Conservation (phyloP, 1,140 invertebrate species). For the Pomacea maculata region DNA sequence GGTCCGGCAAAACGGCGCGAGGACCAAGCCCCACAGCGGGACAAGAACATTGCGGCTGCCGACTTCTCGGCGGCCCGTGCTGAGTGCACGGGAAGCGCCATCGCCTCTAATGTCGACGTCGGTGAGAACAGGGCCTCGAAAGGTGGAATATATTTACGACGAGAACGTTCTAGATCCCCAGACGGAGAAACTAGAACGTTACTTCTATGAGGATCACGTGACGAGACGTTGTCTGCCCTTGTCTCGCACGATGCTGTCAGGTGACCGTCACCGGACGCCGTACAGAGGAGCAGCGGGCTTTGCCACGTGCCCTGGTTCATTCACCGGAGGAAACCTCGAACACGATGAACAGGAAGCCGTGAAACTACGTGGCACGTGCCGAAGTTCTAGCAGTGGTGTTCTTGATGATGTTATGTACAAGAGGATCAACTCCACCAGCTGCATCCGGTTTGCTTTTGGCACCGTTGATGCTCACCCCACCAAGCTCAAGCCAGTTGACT, state of each 20-base stretch:
- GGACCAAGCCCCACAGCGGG: constrained; percentile 1
- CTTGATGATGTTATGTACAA: no score
- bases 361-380: no score
- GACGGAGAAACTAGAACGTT: constrained; percentile 58
- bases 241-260: background rate
- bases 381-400: background rate
- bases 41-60: constrained; percentile 24
- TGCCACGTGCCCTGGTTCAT: no score
- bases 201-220: constrained; percentile 55
- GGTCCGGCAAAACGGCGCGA: constrained; percentile 13
- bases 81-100: background rate
- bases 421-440: no score
- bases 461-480: no score
- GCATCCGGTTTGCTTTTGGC: no score
- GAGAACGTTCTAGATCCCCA: constrained; percentile 58
- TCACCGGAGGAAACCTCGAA: no score
- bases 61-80: constrained; percentile 14
- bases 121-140: constrained; percentile 20
- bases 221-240: constrained; percentile 23
- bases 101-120: constrained; percentile 1
- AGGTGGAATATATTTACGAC: constrained; percentile 60
- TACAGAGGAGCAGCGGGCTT: no score
- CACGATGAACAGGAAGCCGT: no score
- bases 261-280: no score
- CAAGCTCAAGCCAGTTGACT: no score